Evolutionary conservation across 23 tunicate genomes (phyloP).

Genomic region (Halocynthia roretzi): DNA sequence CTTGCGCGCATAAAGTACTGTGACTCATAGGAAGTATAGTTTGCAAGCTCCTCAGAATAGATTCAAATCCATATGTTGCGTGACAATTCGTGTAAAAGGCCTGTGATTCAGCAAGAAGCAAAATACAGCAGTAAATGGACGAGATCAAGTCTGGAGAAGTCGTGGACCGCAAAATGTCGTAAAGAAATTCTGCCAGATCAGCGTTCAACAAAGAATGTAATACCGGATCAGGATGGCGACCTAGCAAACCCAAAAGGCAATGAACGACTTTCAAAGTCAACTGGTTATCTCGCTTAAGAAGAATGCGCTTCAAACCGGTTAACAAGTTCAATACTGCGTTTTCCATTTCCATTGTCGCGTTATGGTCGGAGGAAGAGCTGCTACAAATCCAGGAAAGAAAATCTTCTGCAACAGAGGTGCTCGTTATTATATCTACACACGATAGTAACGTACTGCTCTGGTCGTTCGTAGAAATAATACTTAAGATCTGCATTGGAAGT

Average conservation of each 20-base stretch:
- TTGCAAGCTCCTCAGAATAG: constrained; percentile 3
- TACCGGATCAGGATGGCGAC: background rate
- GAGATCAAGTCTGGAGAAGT: background rate
- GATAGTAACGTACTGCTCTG: background rate
- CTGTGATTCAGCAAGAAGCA: background rate
- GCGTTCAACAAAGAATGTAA: background rate
- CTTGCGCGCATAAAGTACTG: background rate
- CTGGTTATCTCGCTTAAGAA: background rate
- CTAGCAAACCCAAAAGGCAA: background rate
- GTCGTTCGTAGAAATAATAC: background rate
- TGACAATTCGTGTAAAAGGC: constrained; percentile 2
- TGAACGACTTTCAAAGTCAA: background rate
- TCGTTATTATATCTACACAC: background rate
- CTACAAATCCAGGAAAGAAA: background rate
- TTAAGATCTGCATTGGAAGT: background rate
- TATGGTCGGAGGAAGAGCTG: too few species aligned
- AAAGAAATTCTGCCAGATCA: constrained; percentile 9
- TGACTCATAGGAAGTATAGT: background rate
- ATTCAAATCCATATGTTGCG: constrained; percentile 7
- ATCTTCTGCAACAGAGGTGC: background rate
- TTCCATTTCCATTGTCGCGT: too few species aligned
- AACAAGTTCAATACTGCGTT: background rate
- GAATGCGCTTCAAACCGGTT: background rate
- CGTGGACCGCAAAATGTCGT: background rate
- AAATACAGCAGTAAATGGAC: constrained; percentile 1